These are phyloP conservation scores for Leptodactylus fuscus DNA, from an alignment of 2,113 vertebrate species.

Conservation along the genomic window DNA sequence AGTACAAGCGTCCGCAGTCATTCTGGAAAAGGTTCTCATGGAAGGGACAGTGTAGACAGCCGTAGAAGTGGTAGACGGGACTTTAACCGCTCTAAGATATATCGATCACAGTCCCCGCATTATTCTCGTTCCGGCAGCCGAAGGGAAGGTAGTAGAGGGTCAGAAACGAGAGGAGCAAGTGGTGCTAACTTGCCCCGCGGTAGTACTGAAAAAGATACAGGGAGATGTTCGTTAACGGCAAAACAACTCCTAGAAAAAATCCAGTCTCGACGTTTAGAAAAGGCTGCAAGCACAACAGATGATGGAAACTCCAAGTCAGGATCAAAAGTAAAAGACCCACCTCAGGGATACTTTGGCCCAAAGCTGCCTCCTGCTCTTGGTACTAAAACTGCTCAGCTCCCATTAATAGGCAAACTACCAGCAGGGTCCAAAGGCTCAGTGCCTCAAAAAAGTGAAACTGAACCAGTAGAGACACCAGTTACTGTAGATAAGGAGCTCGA, in stretches of 20 bases:
- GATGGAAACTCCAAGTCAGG: slow-evolving; percentile 84
- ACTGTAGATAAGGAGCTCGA: slow-evolving; percentile 75
- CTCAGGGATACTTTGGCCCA: slow-evolving; percentile 96
- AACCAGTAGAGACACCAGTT: slow-evolving; percentile 77
- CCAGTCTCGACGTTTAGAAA: slow-evolving; percentile 86
- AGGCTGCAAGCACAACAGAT: slow-evolving; percentile 70
- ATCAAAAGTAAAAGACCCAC: slow-evolving; percentile 93
- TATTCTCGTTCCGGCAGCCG: slow-evolving; percentile 72
- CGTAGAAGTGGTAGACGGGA: slow-evolving; percentile 79
- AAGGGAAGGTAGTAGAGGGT: slow-evolving; percentile 72
- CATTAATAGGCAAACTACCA: slow-evolving; percentile 93
- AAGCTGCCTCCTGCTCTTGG: slow-evolving; percentile 92
- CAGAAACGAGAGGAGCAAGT: slow-evolving; percentile 71
- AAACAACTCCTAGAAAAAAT: slow-evolving; percentile 92
- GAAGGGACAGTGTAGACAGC: slow-evolving; percentile 80
- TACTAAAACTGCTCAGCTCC: slow-evolving; percentile 89
- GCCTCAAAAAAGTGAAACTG: slow-evolving; percentile 77
- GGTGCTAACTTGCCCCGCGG: slow-evolving; percentile 66
- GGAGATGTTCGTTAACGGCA: slow-evolving; percentile 89
- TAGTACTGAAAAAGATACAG: slow-evolving; percentile 77
- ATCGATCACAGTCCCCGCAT: slow-evolving; percentile 93
- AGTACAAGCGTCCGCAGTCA: slow-evolving; percentile 86
- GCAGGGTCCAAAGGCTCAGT: slow-evolving; percentile 78
- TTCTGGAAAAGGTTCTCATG: slow-evolving; percentile 78
- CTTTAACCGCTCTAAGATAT: slow-evolving; percentile 93